Base-by-base conservation (phyloP, 1,140 invertebrate species). In the Panagrolaimus sp. region DNA sequence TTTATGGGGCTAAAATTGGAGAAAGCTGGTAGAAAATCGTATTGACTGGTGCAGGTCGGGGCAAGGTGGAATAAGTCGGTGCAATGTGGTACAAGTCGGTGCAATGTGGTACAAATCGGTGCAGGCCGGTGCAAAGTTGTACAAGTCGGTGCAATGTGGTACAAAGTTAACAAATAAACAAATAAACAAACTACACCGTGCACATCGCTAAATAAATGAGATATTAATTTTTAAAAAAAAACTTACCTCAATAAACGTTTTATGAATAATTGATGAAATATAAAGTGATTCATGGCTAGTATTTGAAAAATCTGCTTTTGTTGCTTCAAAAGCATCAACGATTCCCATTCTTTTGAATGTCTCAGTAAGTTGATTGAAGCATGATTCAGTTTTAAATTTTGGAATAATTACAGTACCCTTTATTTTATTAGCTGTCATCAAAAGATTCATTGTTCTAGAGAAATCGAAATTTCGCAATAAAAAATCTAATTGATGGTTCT, bases 181-280 rank as follows among this genome's bases (percentile, higher is more conserved):
- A n/a, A n/a, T n/a, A n/a, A n/a, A n/a, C 31, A 38, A 38, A 38
- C 7, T 38, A 4, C 31, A 38, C 7, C 31, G 20, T n/a, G n/a
- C n/a, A n/a, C n/a, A n/a, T n/a, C n/a, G n/a, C n/a, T n/a, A n/a
- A n/a, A n/a, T n/a, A n/a, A n/a, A n/a, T n/a, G n/a, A n/a, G n/a
- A n/a, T n/a, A n/a, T n/a, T n/a, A n/a, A n/a, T n/a, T n/a, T n/a
- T n/a, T n/a, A 20, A 57, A 57, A 20, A 4, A 57, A 25, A 27
- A 72, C 31, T 64, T 44, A 72, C 71, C 16, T 83, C 82, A 46
- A 84, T 69, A 46, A 82, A 79, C 14, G 81, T 76, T 69, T 84
- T 79, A 69, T 83, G 82, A 23, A 83, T 67, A 9, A 71, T 69
- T 16, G 68, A 25, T 1, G 71, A 72, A 67, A 72, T n/a, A 42